Evolutionary conservation across 1,140 invertebrate species (phyloP).

Genomic region (Uloborus diversus): DNA sequence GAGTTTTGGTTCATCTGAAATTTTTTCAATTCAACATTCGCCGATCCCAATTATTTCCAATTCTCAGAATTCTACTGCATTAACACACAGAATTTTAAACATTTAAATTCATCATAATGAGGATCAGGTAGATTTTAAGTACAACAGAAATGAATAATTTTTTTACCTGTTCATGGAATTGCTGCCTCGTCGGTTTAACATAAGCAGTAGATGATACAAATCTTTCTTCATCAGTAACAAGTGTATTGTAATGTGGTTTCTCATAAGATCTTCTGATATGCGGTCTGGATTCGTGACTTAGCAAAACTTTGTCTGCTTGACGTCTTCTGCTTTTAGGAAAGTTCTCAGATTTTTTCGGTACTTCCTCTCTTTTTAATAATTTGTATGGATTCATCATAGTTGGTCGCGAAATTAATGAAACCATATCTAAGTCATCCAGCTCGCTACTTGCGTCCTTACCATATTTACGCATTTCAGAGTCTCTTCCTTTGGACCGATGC

Average conservation of each 20-base stretch:
- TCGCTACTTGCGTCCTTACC: too few species aligned
- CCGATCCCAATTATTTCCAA: too few species aligned
- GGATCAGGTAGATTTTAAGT: too few species aligned
- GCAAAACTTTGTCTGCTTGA: neutral
- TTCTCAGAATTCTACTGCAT: too few species aligned
- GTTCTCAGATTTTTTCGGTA: neutral
- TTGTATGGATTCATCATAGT: neutral
- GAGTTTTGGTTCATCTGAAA: too few species aligned
- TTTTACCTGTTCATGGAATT: slow-evolving; percentile 43
- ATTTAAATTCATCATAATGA: too few species aligned
- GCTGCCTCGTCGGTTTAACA: slow-evolving; percentile 25
- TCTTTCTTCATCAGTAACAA: slow-evolving; percentile 12
- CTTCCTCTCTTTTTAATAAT: neutral
- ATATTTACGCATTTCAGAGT: too few species aligned
- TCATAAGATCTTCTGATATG: neutral
- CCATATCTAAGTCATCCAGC: too few species aligned
- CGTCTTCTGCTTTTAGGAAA: neutral
- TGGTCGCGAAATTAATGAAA: neutral
- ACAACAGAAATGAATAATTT: too few species aligned
- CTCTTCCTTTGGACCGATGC: too few species aligned
- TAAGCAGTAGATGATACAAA: neutral
- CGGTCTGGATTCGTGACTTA: neutral
- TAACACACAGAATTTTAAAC: too few species aligned
- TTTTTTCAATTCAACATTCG: too few species aligned
- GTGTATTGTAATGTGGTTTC: neutral